Evolutionary conservation across 2,113 vertebrate genomes (phyloP), one percentile per base, ranked within the genome.

Genomic region (Aptenodytes forsteri): DNA sequence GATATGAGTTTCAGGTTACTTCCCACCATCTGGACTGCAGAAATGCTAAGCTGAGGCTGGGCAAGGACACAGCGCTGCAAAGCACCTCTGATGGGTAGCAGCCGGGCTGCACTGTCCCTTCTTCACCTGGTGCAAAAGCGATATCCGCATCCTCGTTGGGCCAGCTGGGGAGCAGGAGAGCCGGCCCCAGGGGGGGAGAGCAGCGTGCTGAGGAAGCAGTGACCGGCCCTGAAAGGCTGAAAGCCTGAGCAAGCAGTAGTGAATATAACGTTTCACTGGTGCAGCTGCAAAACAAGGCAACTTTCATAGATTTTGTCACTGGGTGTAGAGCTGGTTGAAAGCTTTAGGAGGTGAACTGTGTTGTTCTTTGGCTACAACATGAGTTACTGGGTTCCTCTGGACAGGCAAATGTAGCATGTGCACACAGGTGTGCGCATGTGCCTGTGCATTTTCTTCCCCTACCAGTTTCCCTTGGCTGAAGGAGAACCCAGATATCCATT

Each of bases 151-250:
- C 56, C 83, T 59, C 1, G 3, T 49, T 0, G 1, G 16, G 87
- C 80, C 93, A 91, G 95, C 84, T 86, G 93, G 89, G 96, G 27
- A 88, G 82, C 93, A 47, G 87, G 56, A 29, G 55, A 66, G 75
- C 44, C 1, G 0, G 40, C 59, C 58, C 38, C 4, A 1, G 0
- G 16, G 25, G 7, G 30, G 27, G 26, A 30, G 50, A 70, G 81
- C 78, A 30, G 85, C 1, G 0, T 29, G 52, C n/a, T 9, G 58
- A 30, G 54, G 49, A 13, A 11, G 64, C 70, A n/a, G 55, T 1
- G 16, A 21, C 84, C 52, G 54, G 59, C 52, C 29, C 58, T 2
- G 26, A 17, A 8, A 18, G 73, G 18, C 64, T 40, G n/a, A 27
- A 42, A 66, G 44, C 30, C 55, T 79, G 73, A 67, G 58, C 26